Evolutionary conservation across 2,113 vertebrate genomes (phyloP).

Genomic region (Centrocercus urophasianus): DNA sequence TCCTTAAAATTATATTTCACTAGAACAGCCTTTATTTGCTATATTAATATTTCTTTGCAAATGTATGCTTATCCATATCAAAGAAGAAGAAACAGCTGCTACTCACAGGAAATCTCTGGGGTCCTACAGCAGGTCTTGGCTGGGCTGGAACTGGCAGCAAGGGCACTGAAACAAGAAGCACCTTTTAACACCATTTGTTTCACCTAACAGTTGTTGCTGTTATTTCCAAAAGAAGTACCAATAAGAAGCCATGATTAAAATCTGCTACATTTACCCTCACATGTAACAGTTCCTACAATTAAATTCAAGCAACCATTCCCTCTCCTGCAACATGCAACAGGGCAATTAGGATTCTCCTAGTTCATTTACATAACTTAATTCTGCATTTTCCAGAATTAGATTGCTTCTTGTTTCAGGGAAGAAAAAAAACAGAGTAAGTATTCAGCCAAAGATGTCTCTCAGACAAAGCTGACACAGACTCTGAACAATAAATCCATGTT

Average conservation of each 20-base stretch:
- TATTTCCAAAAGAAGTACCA: background rate
- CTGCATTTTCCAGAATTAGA: constrained; percentile 47
- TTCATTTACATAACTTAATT: constrained; percentile 53
- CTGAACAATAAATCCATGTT: background rate
- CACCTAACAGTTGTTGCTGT: background rate
- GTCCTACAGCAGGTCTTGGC: constrained; percentile 92
- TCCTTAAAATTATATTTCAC: constrained; percentile 82
- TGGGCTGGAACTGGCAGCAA: constrained; percentile 95
- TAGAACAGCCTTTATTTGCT: constrained; percentile 80
- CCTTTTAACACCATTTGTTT: constrained; percentile 61
- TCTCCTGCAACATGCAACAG: constrained; percentile 54
- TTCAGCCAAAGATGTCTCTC: background rate
- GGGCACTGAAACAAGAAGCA: constrained; percentile 89
- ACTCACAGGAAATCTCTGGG: constrained; percentile 98
- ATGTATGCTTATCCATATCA: constrained; percentile 78
- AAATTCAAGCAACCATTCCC: constrained; percentile 15
- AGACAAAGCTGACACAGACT: constrained; percentile 23
- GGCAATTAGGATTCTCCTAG: constrained; percentile 42
- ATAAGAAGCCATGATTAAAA: background rate
- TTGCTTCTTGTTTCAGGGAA: constrained; percentile 14
- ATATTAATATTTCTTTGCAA: constrained; percentile 82
- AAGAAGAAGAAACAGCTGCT: constrained; percentile 82
- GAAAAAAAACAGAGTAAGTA: constrained; percentile 24
- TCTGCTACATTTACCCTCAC: background rate
- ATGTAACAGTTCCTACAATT: constrained; percentile 29